Evolutionary conservation across 2,888 invertebrate genomes (phyloP), one percentile per base, ranked within the genome.

Genomic region (Vesta saturnalis): DNA sequence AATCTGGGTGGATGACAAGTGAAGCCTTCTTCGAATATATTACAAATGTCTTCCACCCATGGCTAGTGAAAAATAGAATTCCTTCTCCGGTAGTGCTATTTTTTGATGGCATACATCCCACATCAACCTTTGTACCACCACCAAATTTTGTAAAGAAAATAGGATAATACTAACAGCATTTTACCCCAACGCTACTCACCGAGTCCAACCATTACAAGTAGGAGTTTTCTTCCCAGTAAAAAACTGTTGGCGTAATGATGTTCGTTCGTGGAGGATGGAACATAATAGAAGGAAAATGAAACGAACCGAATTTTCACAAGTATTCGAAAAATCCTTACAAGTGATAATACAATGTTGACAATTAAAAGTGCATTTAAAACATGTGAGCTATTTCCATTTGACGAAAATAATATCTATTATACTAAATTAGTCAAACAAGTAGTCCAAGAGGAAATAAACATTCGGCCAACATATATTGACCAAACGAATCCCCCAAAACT

Each of bases 1-100:
- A 84, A 8, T 80, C 71, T 60, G 83, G 83, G 5, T 84, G 84
- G 85, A 85, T 81, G 83, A 83, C 79, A 10, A 72, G 76, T 1
- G 79, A 79, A 69, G 77, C 76, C 1, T 83, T 84, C 74, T 82
- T 22, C 60, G 67, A 84, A 73, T 83, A 78, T 70, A 76, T 84
- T 3, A 75, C 78, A 3, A 81, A 83, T 72, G 72, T 81, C 23
- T 83, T 83, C 73, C 64, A 18, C 15, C 10, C 49, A 10, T 49
- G 49, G 49, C 19, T 49, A 1, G 81, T 62, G 67, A 21, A 56
- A 56, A 57, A 64, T 14, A 46, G 77, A 23, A 77, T 83, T 43
- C 60, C 74, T 58, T 72, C 78, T n/a, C 83, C 78, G 46, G 74
- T 83, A 30, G 76, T 84, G 58, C 62, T 83, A 4, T 84, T 82